Base-by-base conservation (phyloP, 2,113 vertebrate species). In the Varanus komodoensis region DNA sequence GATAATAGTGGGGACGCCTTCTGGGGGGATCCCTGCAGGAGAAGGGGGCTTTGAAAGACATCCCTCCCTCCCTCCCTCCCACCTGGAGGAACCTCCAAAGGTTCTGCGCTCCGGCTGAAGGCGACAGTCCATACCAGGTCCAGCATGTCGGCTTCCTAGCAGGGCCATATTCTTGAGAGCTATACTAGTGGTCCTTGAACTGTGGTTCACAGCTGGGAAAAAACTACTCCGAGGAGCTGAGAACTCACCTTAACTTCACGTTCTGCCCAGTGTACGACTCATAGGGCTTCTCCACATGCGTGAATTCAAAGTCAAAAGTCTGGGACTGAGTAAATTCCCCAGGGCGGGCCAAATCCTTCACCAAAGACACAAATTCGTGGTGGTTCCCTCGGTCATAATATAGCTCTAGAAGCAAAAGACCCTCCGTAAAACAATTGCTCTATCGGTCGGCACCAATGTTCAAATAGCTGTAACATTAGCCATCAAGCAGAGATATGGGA, bases 241-340 rank as follows among this genome's bases (percentile, higher is more conserved):
- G 64, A 2, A 93, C 97, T 97, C 93, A 99, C 99, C 99, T 96
- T 79, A 99, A 96, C 95, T 99, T 99, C 93, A 99, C 99, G 0
- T 99, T 99, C 97, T 99, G 99, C 87, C 99, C 99, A 0, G 98
- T 99, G 97, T 99, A 99, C 4, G 99, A 99, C 92, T 99, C 99
- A 0, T 99, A 99, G 0, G 99, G 99, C 95, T 99, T 99, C 91
- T 99, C 99, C 95, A 99, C 99, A 0, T 99, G 99, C 2, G 99
- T 99, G 97, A 99, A 99, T 92, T 99, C 99, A 1, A 99, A 99
- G 97, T 99, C 98, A 77, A 99, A 99, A 1, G 98, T 98, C 96
- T 99, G 99, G 0, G 99, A 99, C 1, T 98, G 98, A 82, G 98
- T 98, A 91, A 99, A 98, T 79, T 99, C 99, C 29, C 99, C 99